Percentiles rank a stretch among this genome's conserved stretches.
Evolutionary conservation across 2,797 vertebrate species (phyloP).

Genomic region (Poeciliopsis turneri): DNA sequence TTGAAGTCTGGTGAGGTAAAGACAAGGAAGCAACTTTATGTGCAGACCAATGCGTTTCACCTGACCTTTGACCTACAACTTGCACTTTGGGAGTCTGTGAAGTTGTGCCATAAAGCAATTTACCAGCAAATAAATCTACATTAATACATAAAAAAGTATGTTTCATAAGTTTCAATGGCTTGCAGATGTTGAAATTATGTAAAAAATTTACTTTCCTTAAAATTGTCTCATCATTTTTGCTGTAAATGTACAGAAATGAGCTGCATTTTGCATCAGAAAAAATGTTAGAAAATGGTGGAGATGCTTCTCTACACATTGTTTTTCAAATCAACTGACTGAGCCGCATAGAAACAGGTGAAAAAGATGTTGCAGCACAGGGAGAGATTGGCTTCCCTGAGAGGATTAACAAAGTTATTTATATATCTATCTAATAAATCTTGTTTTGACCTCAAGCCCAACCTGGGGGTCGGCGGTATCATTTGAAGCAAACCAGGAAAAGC

Average conservation of each 20-base stretch:
- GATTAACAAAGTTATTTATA: slow-evolving; percentile 2
- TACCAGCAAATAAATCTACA: not conserved
- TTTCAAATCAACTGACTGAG: not conserved
- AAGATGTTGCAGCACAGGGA: not conserved
- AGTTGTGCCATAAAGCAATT: not conserved
- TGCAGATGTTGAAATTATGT: not conserved
- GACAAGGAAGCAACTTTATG: not conserved
- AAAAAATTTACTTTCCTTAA: not conserved
- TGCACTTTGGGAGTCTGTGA: not conserved
- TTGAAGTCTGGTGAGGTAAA: not conserved
- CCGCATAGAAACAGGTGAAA: not conserved
- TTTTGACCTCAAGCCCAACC: not conserved
- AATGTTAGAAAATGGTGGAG: not conserved
- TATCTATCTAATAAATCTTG: slow-evolving; percentile 2
- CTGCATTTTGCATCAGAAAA: not conserved
- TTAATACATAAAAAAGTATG: not conserved
- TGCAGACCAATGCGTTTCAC: not conserved
- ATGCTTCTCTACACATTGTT: not conserved
- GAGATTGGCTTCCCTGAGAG: not conserved
- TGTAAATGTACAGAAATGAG: not conserved
- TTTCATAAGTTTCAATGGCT: not conserved
- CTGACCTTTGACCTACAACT: not conserved
- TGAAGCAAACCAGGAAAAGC: not conserved
- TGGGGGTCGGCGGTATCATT: not conserved
- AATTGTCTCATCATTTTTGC: not conserved